Conservation (phyloP, 2,797 vertebrate species). For the Lithobates sylvaticus region DNA sequence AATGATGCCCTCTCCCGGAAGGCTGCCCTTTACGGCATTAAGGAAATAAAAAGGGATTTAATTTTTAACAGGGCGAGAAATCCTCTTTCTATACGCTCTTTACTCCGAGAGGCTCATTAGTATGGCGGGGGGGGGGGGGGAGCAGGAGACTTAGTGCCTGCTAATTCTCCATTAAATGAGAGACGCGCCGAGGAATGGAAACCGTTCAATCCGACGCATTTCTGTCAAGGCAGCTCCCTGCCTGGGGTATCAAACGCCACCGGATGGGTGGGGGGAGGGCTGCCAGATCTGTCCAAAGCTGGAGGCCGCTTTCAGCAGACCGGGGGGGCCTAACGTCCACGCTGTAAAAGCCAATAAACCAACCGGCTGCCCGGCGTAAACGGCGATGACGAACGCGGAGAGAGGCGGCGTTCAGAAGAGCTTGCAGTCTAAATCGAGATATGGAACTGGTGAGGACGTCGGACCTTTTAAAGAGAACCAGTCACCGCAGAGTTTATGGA, state of each 20-base stretch:
- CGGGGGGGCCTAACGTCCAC: not conserved
- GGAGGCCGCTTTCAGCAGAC: not conserved
- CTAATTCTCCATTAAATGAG: constrained; percentile 32
- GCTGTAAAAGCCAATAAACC: no score
- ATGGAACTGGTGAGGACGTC: no score
- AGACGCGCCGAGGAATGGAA: not conserved
- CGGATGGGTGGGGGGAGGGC: not conserved
- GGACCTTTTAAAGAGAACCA: no score
- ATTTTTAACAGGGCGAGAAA: constrained; percentile 66
- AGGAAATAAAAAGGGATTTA: constrained; percentile 73
- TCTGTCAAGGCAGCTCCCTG: not conserved
- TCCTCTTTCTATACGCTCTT: constrained; percentile 61
- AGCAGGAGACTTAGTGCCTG: constrained; percentile 36
- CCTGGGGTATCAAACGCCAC: not conserved
- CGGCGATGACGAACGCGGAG: no score
- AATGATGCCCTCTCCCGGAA: constrained; percentile 70
- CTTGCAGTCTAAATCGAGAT: no score
- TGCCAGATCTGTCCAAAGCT: not conserved
- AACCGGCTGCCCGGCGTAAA: no score
- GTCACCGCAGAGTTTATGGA: no score
- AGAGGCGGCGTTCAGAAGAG: no score
- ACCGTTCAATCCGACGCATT: constrained; percentile 8
- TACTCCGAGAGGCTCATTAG: constrained; percentile 49
- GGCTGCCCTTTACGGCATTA: constrained; percentile 71
- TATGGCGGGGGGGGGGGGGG: constrained; percentile 6